Percentiles rank a stretch among this genome's conserved stretches.
These are phyloP conservation scores for Sebastes oblongus DNA, from an alignment of 2,797 vertebrate genomes.

Conservation along the genomic window DNA sequence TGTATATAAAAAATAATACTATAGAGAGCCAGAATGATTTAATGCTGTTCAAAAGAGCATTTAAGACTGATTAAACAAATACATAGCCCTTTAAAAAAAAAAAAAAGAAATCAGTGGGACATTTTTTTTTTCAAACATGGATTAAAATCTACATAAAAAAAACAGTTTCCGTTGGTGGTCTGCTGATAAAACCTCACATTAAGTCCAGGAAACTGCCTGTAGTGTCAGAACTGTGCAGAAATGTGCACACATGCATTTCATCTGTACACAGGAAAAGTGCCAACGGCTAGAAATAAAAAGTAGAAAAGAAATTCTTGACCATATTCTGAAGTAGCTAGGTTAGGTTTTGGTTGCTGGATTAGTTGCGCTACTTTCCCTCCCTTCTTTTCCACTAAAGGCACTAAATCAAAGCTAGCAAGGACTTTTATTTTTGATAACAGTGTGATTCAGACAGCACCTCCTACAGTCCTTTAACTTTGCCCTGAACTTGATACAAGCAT, in stretches of 20 bases:
- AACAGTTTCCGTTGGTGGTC: conserved; percentile 40
- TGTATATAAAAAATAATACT: conserved; percentile 83
- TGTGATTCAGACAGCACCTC: conserved; percentile 50
- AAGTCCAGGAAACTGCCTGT: conserved; percentile 59
- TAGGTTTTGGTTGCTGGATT: conserved; percentile 75
- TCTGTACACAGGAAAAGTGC: conserved; percentile 70
- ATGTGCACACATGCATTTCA: conserved; percentile 66
- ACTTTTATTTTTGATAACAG: conserved; percentile 2
- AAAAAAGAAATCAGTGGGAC: conserved; percentile 35
- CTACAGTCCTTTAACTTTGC: conserved; percentile 40
- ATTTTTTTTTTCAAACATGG: conserved; percentile 27
- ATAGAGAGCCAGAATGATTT: conserved; percentile 70
- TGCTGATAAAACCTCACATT: conserved; percentile 34
- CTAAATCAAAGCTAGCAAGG: conserved; percentile 50
- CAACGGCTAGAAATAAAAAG: conserved; percentile 47
- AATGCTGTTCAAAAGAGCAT: conserved; percentile 60
- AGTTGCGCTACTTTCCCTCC: conserved; percentile 52
- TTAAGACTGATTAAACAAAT: conserved; percentile 75
- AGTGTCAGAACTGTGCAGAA: conserved; percentile 74
- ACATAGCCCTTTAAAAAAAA: conserved; percentile 62
- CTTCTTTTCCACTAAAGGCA: conserved; percentile 69
- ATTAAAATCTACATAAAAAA: conserved; percentile 30
- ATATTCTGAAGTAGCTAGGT: conserved; percentile 35
- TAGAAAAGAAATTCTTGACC: conserved; percentile 33
- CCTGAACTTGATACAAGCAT: conserved; percentile 51